Evolutionary conservation across 2,113 vertebrate species (phyloP), one percentile per base, ranked within the genome.

Genomic region (Rhodinocichla rosea): DNA sequence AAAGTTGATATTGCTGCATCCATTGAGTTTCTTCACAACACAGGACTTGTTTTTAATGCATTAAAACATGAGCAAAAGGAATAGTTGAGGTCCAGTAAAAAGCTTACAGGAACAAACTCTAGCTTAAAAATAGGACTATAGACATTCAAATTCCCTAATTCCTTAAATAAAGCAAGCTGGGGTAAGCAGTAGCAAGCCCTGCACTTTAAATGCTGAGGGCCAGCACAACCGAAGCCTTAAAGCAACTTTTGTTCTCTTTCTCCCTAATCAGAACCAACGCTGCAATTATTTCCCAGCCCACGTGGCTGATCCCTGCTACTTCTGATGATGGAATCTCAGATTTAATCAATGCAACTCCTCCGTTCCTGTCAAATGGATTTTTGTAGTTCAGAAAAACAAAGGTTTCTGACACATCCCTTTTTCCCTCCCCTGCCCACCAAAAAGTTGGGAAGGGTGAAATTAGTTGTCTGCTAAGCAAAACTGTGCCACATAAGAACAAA

Each of bases 221-320:
- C 88, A 75, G 83, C 33, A 7, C 3, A 30, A 83, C 24, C 3
- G 5, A 55, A 95, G 60, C 88, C 85, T 96, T 84, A 87, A 95
- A 96, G 71, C 73, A 70, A 94, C 92, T 92, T 93, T 95, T 94
- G 93, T 86, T 95, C 84, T 92, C 80, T 78, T 93, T 62, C 83
- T 65, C 76, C 65, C 4, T 35, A n/a, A 83, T 77, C 93, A 87
- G 83, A 86, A 56, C 81, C 84, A 76, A 56, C 15, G 71, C 83
- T 57, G 85, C 49, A 92, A 96, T 96, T 94, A 94, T 75, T 93
- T 64, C 37, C 60, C 83, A 73, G 2, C 89, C 87, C 76, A 95
- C 92, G 1, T 33, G 52, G 86, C 90, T 81, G 90, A 95, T 83
- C 79, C 73, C 82, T 83, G 92, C 85, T 91, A 70, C 80, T 95